These are phyloP conservation scores for Champsocephalus esox DNA, from an alignment of 2,797 vertebrate species.

Conservation along the genomic window DNA sequence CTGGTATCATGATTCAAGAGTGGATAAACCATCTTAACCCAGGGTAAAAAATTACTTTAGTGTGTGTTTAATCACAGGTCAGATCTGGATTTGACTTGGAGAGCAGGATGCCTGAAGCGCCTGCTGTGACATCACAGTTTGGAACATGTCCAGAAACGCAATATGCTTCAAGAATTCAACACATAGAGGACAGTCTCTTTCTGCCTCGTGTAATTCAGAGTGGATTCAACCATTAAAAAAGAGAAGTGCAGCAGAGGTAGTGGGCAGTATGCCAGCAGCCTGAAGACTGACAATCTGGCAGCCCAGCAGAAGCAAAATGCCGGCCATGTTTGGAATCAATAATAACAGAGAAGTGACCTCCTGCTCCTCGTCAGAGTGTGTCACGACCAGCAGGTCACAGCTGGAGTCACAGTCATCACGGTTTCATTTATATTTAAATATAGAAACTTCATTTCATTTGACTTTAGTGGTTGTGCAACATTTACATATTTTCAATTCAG, in stretches of 20 bases:
- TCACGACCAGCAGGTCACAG: slow-evolving; percentile 46
- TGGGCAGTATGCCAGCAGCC: slow-evolving; percentile 74
- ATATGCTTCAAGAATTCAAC: not conserved
- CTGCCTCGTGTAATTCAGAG: slow-evolving; percentile 23
- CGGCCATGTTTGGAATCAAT: slow-evolving; percentile 61
- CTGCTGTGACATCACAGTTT: slow-evolving; percentile 18
- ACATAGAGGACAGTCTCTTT: not conserved
- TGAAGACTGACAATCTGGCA: slow-evolving; percentile 78
- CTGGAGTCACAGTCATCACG: slow-evolving; percentile 25
- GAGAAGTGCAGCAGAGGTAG: slow-evolving; percentile 37
- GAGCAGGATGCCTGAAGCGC: not conserved
- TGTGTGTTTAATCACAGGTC: too few species aligned
- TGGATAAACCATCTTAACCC: too few species aligned
- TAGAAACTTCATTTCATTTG: not conserved
- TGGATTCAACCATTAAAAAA: slow-evolving; percentile 47
- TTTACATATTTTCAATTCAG: not conserved
- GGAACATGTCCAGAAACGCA: not conserved
- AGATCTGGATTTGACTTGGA: too few species aligned
- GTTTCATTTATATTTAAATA: slow-evolving; percentile 11
- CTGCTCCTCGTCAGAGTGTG: slow-evolving; percentile 26
- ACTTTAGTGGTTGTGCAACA: not conserved
- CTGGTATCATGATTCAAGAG: too few species aligned
- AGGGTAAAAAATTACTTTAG: too few species aligned
- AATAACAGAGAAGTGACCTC: slow-evolving; percentile 53
- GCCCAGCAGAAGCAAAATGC: slow-evolving; percentile 72